Base-by-base conservation (phyloP, 2,797 vertebrate genomes). In the Orestias chungarensis region DNA sequence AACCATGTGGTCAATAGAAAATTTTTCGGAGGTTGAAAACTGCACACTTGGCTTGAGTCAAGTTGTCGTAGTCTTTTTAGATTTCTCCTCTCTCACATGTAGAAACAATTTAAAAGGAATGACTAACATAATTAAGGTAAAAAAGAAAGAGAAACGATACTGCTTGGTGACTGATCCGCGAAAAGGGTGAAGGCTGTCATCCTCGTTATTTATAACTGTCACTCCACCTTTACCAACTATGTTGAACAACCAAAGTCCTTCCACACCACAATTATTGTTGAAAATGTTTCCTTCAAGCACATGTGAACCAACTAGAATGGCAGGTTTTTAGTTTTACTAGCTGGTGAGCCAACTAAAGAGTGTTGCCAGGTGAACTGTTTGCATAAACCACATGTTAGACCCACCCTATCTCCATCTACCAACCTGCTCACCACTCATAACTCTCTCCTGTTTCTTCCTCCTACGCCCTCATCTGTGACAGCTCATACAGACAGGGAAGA, bases 1-100 rank as follows among this genome's bases (percentile, higher is more conserved):
- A 88, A 86, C 90, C 89, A 86, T 86, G 85, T 82, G 85, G 84
- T 84, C 50, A 23, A 11, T 54, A 75, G 65, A 61, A 47, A 71
- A 73, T 11, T 27, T 54, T 78, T 52, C 55, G 55, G 52, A 55
- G 54, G 64, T 17, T 43, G 52, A 69, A 73, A 33, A 46, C 15
- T 27, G 29, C 5, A 15, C 20, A 33, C 29, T 6, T 6, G 20
- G 15, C 14, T 20, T 15, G 29, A 6, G 42, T 54, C 31, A 52
- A 46, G 33, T 35, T 35, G 31, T 35, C 31, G 38, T 23, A 31
- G 40, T 23, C 1, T n/a, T n/a, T n/a, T n/a, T n/a, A n/a, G n/a
- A n/a, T n/a, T n/a, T n/a, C n/a, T n/a, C n/a, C n/a, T n/a, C n/a
- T n/a, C n/a, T n/a, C n/a, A 64, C 59, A 72, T 15, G 38, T 6